Evolutionary conservation across 2,113 vertebrate species (phyloP), one percentile per base, ranked within the genome.

Genomic region (Sporophila hypoxantha): DNA sequence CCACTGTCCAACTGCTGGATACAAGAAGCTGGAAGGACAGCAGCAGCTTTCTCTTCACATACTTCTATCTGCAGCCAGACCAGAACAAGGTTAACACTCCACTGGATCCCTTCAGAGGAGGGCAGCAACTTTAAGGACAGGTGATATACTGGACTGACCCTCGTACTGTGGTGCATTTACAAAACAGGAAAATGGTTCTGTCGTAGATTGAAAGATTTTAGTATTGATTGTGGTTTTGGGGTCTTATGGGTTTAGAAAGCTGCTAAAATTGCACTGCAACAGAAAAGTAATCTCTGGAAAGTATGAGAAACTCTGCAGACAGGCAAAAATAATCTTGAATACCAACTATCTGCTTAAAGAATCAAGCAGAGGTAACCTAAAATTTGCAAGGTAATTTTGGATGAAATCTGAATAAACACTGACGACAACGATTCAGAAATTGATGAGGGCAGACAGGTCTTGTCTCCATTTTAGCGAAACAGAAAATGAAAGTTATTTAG

Each of bases 41-140:
- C 95, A 39, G 97, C 98, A 62, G 99, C 98, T 91, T 97, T 98
- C 68, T 99, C 99, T 96, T 99, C 99, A 95, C 99, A 99, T 60
- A 96, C 97, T 94, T 99, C 99, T 57, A 93, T 78, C 99, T 99
- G 89, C 79, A 93, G 88, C 73, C 14, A 94, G 74, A 96, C 64
- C 8, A 84, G 7, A 85, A 74, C 23, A 83, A 64, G 17, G 46
- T 90, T 91, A 94, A 67, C 5, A 82, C 23, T 1, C 34, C 8
- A 22, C 6, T 8, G 7, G 8, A 23, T 23, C 8, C n/a, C 21
- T 61, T 21, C 8, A 8, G 53, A 73, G 8, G 0, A 4, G 5
- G 5, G 46, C 19, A 79, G 18, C 8, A 78, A 44, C 8, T 17
- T 74, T 30, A 47, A 60, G 27, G 27, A 76, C 39, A 86, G 15